Conservation (phyloP, 2,113 vertebrate genomes). For the Pogonocichla stellata region DNA sequence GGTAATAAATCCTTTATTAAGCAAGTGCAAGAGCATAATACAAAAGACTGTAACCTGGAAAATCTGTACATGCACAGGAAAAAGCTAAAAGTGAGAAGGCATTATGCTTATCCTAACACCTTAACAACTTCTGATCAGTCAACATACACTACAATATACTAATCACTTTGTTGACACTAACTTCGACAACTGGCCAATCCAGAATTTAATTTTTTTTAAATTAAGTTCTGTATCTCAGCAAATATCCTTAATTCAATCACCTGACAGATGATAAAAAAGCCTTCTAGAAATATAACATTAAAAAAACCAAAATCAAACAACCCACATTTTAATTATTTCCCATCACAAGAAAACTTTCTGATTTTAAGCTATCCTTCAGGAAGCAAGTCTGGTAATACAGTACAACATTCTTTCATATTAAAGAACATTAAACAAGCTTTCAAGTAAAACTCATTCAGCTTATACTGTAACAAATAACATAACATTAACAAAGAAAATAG, state of each 20-base stretch:
- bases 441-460: background rate
- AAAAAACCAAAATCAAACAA: background rate
- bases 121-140: background rate
- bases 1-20: background rate
- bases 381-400: background rate
- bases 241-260: background rate
- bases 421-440: background rate
- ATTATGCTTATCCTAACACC: background rate
- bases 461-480: background rate
- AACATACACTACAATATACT: background rate
- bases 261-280: background rate
- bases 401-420: background rate
- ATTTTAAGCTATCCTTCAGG: background rate
- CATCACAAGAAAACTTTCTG: background rate
- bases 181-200: background rate
- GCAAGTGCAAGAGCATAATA: background rate
- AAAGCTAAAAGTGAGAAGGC: background rate
- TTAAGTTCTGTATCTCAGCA: background rate
- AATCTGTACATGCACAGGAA: background rate
- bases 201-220: background rate
- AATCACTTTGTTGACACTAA: background rate
- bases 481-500: background rate
- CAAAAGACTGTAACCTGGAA: background rate
- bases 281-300: background rate
- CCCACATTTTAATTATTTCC: background rate